phyloP scores from a whole-genome alignment of 2,797 vertebrate genomes.

The Sebastes steindachneri region DNA sequence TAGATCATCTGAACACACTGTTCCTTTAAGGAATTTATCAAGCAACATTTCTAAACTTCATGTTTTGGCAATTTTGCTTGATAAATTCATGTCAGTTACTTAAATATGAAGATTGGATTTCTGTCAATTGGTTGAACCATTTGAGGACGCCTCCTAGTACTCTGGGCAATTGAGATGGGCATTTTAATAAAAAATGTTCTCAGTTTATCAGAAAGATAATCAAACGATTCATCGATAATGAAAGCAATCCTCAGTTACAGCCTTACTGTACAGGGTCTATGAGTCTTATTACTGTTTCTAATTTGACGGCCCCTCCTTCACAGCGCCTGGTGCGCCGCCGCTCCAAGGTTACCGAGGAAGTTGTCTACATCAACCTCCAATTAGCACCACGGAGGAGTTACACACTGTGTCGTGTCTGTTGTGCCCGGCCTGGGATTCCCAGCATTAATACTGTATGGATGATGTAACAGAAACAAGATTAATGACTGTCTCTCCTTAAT shows the following conservation, averaged over 20 bases:
- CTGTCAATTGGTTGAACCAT: not conserved
- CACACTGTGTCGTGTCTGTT: constrained; percentile 23
- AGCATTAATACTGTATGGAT: constrained; percentile 24
- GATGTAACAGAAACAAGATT: constrained; percentile 46
- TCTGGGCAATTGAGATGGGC: not conserved
- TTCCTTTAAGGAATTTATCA: not conserved
- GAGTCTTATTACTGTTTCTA: constrained; percentile 1
- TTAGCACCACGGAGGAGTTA: constrained; percentile 32
- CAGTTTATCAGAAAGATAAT: not conserved
- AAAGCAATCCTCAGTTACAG: constrained; percentile 2
- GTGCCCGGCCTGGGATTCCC: constrained; percentile 27
- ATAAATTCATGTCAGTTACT: not conserved
- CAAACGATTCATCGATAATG: not conserved
- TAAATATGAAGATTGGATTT: not conserved
- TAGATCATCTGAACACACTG: accelerated
- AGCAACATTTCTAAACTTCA: not conserved
- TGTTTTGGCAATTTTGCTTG: not conserved
- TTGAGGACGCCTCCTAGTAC: not conserved
- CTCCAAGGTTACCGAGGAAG: constrained; percentile 46
- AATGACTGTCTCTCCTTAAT: constrained; percentile 27
- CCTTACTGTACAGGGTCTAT: not conserved
- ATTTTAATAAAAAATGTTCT: not conserved
- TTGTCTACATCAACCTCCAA: constrained; percentile 53
- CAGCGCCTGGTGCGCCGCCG: not conserved
- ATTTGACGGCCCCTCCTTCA: constrained; percentile 23